A percentile compares a stretch with the other conserved stretches of the same genome.
phyloP scores from a whole-genome alignment of 2,113 vertebrate genomes.

The Pachyramphus minor region DNA sequence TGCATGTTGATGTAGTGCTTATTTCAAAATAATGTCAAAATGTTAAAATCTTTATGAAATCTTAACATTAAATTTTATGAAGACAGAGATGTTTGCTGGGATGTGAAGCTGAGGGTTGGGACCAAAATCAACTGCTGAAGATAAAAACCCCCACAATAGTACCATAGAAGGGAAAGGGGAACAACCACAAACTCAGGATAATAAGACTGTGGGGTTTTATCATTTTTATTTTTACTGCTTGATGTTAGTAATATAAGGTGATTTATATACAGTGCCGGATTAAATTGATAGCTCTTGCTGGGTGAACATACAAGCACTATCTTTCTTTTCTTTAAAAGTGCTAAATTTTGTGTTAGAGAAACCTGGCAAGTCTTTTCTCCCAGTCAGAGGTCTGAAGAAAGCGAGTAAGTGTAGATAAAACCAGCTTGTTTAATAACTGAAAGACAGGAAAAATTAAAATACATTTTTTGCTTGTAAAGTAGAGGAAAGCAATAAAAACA shows the following conservation, averaged over 20 bases:
- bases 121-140: constrained; percentile 38
- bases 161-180: not conserved
- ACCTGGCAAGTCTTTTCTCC: constrained; percentile 38
- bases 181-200: not conserved
- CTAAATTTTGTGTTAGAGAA: constrained; percentile 35
- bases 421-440: constrained; percentile 65
- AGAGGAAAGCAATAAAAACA: constrained; percentile 73
- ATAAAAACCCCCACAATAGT: not conserved
- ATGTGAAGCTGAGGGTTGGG: constrained; percentile 4
- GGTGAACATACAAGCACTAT: not conserved
- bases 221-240: not conserved
- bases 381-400: constrained; percentile 63
- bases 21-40: constrained; percentile 67
- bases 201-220: not conserved
- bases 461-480: constrained; percentile 66
- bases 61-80: constrained; percentile 66
- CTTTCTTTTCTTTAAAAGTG: constrained; percentile 1
- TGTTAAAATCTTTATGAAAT: constrained; percentile 67
- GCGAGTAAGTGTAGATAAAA: constrained; percentile 40
- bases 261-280: constrained; percentile 25
- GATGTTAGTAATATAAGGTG: not conserved
- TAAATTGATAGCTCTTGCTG: constrained; percentile 15
- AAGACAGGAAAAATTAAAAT: constrained; percentile 74
- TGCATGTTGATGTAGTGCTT: constrained; percentile 23
- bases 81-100: not conserved